A percentile compares a stretch with the other conserved stretches of the same genome.
phyloP scores from a whole-genome alignment of 2,113 vertebrate genomes.

The Cynopterus brachyotis region DNA sequence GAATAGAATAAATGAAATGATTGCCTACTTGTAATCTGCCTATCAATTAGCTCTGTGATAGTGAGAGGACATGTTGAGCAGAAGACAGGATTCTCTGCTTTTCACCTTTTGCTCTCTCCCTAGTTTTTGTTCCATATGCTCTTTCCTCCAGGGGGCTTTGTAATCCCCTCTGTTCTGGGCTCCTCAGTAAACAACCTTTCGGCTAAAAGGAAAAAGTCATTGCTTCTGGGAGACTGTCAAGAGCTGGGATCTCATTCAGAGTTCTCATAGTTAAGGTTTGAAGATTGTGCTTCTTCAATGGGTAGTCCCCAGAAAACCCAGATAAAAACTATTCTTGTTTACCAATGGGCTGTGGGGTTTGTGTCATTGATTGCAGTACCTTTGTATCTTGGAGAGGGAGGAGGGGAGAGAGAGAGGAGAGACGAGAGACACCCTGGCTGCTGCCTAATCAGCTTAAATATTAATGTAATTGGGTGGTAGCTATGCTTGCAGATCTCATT shows the following conservation, averaged over 20 bases:
- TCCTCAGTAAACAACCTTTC: neutral
- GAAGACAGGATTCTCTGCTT: neutral
- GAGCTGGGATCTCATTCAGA: neutral
- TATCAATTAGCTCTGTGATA: constrained; percentile 68
- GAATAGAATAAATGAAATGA: constrained; percentile 28
- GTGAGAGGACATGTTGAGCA: constrained; percentile 45
- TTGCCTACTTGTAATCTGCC: constrained; percentile 86
- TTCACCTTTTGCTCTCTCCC: neutral
- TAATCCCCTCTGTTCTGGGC: neutral
- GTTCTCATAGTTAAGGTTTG: neutral
- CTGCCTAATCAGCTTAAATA: neutral
- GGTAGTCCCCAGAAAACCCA: neutral
- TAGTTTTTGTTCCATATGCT: neutral
- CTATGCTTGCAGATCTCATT: neutral
- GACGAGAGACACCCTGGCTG: neutral
- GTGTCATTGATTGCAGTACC: neutral
- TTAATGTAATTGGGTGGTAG: neutral
- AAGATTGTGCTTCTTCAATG: neutral
- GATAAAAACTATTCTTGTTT: neutral
- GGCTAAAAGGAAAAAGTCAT: neutral
- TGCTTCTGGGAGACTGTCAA: neutral
- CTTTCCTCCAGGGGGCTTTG: neutral
- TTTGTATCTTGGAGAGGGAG: too few relatives aligned
- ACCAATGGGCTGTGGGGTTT: neutral
- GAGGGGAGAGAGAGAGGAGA: too few relatives aligned